Conservation (phyloP, 2,888 invertebrate species). For the Dichetophora obliterata region DNA sequence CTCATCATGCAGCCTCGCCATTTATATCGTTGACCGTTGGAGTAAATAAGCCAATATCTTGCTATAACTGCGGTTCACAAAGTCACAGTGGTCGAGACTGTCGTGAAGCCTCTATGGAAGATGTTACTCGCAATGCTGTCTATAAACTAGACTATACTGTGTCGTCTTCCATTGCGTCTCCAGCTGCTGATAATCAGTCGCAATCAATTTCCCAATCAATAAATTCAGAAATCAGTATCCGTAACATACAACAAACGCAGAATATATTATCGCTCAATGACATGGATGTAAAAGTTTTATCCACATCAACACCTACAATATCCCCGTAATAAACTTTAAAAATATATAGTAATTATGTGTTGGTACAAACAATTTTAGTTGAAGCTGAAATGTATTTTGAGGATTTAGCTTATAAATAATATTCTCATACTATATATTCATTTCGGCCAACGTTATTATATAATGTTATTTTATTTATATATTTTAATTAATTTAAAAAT, state of each 20-base stretch:
- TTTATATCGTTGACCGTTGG: constrained; percentile 59
- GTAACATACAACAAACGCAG: constrained; percentile 9
- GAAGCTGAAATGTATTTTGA: background rate
- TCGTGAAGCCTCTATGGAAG: constrained; percentile 92
- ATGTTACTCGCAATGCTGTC: constrained; percentile 82
- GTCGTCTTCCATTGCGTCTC: constrained; percentile 36
- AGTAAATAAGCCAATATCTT: constrained; percentile 72
- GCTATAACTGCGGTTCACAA: constrained; percentile 92
- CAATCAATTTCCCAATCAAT: background rate
- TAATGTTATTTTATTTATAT: background rate
- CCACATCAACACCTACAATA: background rate
- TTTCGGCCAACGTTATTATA: background rate
- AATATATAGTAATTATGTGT: background rate
- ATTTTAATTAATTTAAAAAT: background rate
- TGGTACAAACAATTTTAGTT: background rate
- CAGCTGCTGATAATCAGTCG: constrained; percentile 14
- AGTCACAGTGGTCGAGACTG: constrained; percentile 89
- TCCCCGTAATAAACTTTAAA: background rate
- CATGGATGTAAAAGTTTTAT: background rate
- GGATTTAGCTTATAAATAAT: background rate
- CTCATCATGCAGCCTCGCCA: constrained; percentile 56
- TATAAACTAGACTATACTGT: constrained; percentile 76
- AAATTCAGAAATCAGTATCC: background rate
- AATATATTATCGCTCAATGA: constrained; percentile 1
- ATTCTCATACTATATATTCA: background rate